Evolutionary conservation across 2,797 vertebrate species (phyloP).

Genomic region (Lophura swinhoii): DNA sequence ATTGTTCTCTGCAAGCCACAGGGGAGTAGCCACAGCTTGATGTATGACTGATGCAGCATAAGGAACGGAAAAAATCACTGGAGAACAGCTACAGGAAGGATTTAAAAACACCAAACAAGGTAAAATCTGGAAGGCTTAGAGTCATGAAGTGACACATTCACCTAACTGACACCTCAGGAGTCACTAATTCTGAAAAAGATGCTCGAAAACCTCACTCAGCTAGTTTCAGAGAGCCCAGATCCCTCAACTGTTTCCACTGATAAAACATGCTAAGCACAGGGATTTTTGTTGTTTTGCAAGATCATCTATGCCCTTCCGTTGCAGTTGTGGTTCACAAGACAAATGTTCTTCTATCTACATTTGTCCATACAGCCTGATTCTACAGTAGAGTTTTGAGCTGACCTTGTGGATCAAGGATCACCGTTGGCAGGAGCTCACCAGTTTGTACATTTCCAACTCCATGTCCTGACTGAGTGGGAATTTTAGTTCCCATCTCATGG

Average conservation of each 20-base stretch:
- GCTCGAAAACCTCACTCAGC: neutral
- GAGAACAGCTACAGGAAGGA: conserved; percentile 32
- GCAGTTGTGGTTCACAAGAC: neutral
- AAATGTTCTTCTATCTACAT: neutral
- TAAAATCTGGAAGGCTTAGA: conserved; percentile 22
- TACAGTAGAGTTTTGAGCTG: neutral
- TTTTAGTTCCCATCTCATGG: neutral
- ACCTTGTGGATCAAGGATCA: neutral
- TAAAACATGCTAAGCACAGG: neutral
- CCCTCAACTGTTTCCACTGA: neutral
- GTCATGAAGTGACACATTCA: neutral
- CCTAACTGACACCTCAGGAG: neutral
- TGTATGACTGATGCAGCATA: conserved; percentile 52
- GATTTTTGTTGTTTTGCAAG: neutral
- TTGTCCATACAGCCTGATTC: neutral
- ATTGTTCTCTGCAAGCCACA: conserved; percentile 58
- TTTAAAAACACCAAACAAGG: neutral
- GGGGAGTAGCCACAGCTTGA: conserved; percentile 58
- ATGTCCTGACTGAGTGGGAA: neutral
- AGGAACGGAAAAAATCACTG: conserved; percentile 29
- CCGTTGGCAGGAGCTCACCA: neutral
- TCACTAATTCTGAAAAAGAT: neutral
- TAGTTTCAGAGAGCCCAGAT: neutral
- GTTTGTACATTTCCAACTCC: neutral
- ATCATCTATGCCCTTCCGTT: neutral